Percentiles rank a stretch among this genome's conserved stretches.
phyloP scores from a whole-genome alignment of 2,113 vertebrate species.

The Chamaetylas fuelleborni region DNA sequence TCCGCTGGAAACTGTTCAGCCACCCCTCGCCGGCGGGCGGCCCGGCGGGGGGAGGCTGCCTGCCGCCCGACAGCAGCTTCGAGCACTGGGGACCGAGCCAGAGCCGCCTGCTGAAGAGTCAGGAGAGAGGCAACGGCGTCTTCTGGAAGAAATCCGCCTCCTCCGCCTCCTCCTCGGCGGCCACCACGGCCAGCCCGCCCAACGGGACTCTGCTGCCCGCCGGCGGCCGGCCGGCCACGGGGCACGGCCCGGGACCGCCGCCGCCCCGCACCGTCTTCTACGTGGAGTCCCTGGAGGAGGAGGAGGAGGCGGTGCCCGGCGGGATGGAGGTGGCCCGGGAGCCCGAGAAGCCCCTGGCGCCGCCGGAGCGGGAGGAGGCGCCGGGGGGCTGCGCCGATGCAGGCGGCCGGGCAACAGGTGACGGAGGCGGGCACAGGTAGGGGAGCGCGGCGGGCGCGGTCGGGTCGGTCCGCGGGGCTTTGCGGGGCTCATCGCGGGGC shows the following conservation, averaged over 20 bases:
- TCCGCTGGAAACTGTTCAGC: constrained; percentile 83
- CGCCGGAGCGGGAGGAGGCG: constrained; percentile 64
- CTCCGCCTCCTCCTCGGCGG: constrained; percentile 48
- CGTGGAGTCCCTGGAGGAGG: constrained; percentile 74
- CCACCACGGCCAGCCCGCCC: constrained; percentile 48
- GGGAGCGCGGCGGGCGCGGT: not conserved
- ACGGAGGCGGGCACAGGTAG: constrained; percentile 75
- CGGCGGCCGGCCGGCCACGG: constrained; percentile 30
- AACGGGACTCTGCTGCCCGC: constrained; percentile 70
- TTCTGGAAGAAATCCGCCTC: constrained; percentile 75
- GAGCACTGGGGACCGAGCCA: constrained; percentile 83
- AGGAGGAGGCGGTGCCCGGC: constrained; percentile 59
- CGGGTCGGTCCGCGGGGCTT: not conserved
- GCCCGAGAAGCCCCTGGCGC: constrained; percentile 56
- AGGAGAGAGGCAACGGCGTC: constrained; percentile 64
- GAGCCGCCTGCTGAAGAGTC: constrained; percentile 74
- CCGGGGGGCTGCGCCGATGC: constrained; percentile 35
- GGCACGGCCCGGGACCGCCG: constrained; percentile 50
- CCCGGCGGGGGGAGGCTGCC: constrained; percentile 62
- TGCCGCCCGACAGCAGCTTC: constrained; percentile 72
- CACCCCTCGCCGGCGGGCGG: constrained; percentile 69
- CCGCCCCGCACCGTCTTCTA: constrained; percentile 72
- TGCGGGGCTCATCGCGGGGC: not conserved
- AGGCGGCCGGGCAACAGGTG: constrained; percentile 73
- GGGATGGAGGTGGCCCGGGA: constrained; percentile 69